Conservation (phyloP, 2,113 vertebrate genomes). For the Pluvianellus socialis region DNA sequence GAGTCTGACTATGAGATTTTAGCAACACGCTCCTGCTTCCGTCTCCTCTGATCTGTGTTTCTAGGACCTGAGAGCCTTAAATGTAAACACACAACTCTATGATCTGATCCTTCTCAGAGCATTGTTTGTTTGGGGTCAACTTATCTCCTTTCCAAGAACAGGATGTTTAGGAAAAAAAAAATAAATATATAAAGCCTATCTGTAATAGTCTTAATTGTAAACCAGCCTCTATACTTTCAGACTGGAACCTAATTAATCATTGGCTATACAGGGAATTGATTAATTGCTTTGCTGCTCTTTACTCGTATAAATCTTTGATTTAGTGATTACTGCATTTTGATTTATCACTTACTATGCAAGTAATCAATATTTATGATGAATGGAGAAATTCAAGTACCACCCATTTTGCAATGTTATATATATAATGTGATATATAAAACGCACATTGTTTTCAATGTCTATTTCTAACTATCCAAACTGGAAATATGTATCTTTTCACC, state of each 20-base stretch:
- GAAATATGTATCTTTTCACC: neutral
- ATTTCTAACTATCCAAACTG: constrained; percentile 33
- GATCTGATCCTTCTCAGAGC: constrained; percentile 12
- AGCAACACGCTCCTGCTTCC: neutral
- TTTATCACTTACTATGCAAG: constrained; percentile 79
- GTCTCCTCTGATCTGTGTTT: neutral
- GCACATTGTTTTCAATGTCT: neutral
- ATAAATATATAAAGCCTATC: constrained; percentile 21
- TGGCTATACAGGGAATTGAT: constrained; percentile 77
- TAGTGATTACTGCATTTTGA: constrained; percentile 84
- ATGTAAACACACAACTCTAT: constrained; percentile 32
- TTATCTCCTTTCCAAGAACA: constrained; percentile 50
- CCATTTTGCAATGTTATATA: constrained; percentile 68
- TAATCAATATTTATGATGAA: constrained; percentile 91
- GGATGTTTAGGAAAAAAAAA: constrained; percentile 7
- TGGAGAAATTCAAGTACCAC: constrained; percentile 81
- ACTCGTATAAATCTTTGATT: constrained; percentile 89
- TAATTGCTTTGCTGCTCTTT: constrained; percentile 88
- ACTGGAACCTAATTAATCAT: constrained; percentile 86
- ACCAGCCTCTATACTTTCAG: constrained; percentile 70
- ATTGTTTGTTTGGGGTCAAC: constrained; percentile 48
- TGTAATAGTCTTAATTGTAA: constrained; percentile 75
- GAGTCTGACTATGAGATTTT: neutral
- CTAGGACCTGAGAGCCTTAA: neutral
- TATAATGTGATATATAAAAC: neutral